Evolutionary conservation across 1,140 invertebrate genomes (phyloP), one percentile per base, ranked within the genome.

Genomic region (Nephotettix cincticeps): DNA sequence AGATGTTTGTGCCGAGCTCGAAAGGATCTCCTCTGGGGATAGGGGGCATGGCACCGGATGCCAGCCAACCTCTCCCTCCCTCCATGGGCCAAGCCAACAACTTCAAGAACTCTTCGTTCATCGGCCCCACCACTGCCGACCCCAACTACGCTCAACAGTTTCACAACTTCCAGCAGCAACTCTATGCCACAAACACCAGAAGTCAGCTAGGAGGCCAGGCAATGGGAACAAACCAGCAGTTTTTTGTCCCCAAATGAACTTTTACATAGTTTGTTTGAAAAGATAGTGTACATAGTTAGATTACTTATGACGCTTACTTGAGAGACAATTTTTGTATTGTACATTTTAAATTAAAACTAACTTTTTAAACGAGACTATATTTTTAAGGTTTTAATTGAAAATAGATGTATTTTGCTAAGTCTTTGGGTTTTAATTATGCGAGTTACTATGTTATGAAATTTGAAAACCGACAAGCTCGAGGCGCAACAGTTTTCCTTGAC

Each of bases 131-230:
- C 17, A 93, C 93, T 67, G 88, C 90, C 56, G 94, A 96, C 84
- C 92, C 94, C 14, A 95, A 93, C 79, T 96, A 96, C 83, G 94
- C 93, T 76, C 93, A 95, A 79, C 94, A 96, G 85, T 96, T 94
- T 84, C 94, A 96, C 81, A 94, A 96, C 82, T 96, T 97, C 84
- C 95, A 97, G 78, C 95, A 96, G 79, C 94, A 96, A 80, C 83
- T 96, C 68, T 96, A 97, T 83, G 94, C 94, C 27, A 97, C 94
- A 11, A 93, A 92, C 70, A 93, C 91, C 23, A 85, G 92, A 72
- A 90, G 78, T 76, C 79, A 70, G 19, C 66, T 76, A 40, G 73
- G 70, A 23, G 72, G 68, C 30, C 74, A 74, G 56, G 70, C 79
- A 76, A 71, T 83, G 40, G 80, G 81, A 68, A 77, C 79, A 30